Evolutionary conservation across 2,113 vertebrate species (phyloP).

Genomic region (Cyanistes caeruleus): DNA sequence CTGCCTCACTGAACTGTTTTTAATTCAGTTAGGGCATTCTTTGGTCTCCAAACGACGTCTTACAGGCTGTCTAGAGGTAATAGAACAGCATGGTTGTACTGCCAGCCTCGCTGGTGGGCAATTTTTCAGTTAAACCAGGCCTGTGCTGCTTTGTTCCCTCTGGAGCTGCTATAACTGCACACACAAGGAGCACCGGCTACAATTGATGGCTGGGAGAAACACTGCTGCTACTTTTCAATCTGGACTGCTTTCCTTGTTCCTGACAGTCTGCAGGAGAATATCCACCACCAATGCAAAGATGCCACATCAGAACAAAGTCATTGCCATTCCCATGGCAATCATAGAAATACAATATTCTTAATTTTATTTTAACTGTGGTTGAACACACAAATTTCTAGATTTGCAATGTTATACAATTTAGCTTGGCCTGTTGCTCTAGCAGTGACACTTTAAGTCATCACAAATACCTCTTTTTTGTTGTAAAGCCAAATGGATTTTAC

Average conservation of each 20-base stretch:
- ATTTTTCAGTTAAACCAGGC: not conserved
- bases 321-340: not conserved
- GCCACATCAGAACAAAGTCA: not conserved
- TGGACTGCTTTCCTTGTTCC: not conserved
- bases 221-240: not conserved
- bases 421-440: not conserved
- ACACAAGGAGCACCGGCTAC: not conserved
- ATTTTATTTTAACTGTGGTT: not conserved
- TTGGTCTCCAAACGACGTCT: fast-evolving
- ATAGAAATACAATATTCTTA: not conserved
- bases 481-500: not conserved
- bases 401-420: not conserved
- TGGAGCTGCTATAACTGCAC: not conserved
- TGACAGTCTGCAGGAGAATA: not conserved
- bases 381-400: not conserved
- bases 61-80: not conserved
- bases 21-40: not conserved
- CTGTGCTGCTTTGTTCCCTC: not conserved
- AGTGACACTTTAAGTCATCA: not conserved
- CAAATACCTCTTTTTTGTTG: not conserved
- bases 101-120: fast-evolving
- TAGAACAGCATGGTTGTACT: not conserved
- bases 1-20: not conserved
- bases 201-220: not conserved
- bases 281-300: not conserved